phyloP scores from a whole-genome alignment of 2,113 vertebrate genomes.

The Physeter macrocephalus region DNA sequence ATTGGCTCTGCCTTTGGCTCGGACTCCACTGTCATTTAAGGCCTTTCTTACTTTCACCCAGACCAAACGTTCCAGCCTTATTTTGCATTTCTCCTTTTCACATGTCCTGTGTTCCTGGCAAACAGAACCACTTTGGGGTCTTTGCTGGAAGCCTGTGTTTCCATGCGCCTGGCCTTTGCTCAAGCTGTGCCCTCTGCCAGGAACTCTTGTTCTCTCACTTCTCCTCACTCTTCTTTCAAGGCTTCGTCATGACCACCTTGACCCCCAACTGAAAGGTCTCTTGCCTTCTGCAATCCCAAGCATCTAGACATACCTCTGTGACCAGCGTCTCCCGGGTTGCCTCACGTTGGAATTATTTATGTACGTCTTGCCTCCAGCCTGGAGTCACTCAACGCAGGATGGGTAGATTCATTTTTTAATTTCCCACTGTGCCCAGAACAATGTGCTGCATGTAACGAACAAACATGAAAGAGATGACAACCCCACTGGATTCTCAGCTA shows the following conservation, averaged over 20 bases:
- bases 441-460: neutral
- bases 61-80: neutral
- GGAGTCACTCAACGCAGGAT: neutral
- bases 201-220: neutral
- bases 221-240: neutral
- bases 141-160: neutral
- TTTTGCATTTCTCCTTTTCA: neutral
- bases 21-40: neutral
- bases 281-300: neutral
- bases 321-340: fast-evolving
- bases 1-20: neutral
- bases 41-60: neutral
- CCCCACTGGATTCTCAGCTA: neutral
- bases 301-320: no score
- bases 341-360: neutral
- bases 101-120: neutral
- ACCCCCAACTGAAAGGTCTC: neutral
- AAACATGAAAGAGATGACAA: neutral
- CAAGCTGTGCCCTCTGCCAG: neutral
- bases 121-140: neutral
- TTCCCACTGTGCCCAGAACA: neutral
- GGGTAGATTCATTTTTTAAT: neutral
- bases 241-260: neutral
- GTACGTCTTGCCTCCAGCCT: neutral
- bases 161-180: neutral